Percentiles rank a stretch among this genome's conserved stretches.
These are phyloP conservation scores for Bicyclus anynana DNA, from an alignment of 1,140 invertebrate species.

Conservation along the genomic window DNA sequence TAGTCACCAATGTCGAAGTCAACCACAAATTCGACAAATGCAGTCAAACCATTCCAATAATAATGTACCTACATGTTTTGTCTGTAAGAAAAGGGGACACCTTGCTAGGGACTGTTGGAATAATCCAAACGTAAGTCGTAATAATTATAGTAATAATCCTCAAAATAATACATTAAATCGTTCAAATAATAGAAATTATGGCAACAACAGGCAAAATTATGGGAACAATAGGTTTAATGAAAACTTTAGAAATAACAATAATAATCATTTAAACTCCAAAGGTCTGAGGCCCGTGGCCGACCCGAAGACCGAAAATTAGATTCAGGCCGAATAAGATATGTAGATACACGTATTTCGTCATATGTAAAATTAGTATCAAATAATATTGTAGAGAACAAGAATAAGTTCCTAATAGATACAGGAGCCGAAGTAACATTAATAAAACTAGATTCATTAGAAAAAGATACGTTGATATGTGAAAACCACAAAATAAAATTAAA, in stretches of 20 bases:
- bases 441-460: conserved; percentile 10
- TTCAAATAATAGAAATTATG: too few relatives aligned
- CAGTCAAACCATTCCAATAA: too few relatives aligned
- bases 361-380: conserved; percentile 7
- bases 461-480: conserved; percentile 10
- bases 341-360: conserved; percentile 18
- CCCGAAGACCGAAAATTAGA: conserved; percentile 11
- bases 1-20: not conserved
- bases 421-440: conserved; percentile 24
- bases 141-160: conserved; percentile 5
- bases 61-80: conserved; percentile 14
- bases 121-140: not conserved
- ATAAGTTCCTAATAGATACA: conserved; percentile 20
- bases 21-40: not conserved
- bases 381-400: not conserved
- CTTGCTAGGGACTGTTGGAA: conserved; percentile 11
- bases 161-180: not conserved
- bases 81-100: conserved; percentile 28
- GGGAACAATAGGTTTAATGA: too few relatives aligned
- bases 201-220: too few relatives aligned
- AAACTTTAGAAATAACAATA: not conserved
- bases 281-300: conserved; percentile 20
- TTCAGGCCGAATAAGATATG: conserved; percentile 23
- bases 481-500: conserved; percentile 21
- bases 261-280: conserved; percentile 26